Conservation (phyloP, 2,888 invertebrate genomes). For the Mechanitis messenoides region DNA sequence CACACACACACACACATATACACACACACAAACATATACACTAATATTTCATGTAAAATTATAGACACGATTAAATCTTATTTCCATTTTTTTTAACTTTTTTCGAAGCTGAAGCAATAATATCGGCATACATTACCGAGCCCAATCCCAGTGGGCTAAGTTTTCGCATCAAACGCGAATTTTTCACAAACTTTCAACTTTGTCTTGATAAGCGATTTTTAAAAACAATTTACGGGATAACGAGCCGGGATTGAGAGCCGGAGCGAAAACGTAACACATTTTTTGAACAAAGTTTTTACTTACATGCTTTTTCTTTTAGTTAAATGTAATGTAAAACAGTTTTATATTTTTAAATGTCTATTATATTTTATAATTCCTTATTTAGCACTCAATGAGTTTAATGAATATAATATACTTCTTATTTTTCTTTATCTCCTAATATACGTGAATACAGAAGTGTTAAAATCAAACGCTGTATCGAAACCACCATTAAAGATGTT, state of each 20-base stretch:
- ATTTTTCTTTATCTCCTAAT: no score
- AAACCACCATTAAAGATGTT: neutral
- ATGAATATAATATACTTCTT: neutral
- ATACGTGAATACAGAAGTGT: neutral
- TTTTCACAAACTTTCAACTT: constrained; percentile 38
- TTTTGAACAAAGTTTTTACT: neutral
- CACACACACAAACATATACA: neutral
- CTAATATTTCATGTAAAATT: neutral
- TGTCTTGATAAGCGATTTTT: constrained; percentile 60
- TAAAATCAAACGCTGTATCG: neutral
- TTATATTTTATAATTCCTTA: neutral
- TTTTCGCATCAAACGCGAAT: constrained; percentile 42
- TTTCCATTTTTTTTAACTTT: constrained; percentile 7
- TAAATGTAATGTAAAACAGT: no score
- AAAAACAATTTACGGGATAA: constrained; percentile 51
- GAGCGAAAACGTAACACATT: neutral
- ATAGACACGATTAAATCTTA: neutral
- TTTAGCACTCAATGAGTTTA: neutral
- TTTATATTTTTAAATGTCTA: neutral
- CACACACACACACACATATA: no score
- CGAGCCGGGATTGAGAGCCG: constrained; percentile 5
- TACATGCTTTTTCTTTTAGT: neutral
- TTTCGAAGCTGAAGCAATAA: constrained; percentile 7
- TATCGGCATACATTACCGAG: constrained; percentile 11
- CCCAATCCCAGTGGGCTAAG: constrained; percentile 37